These are phyloP conservation scores for Amphipoea lucens DNA, from an alignment of 2,888 invertebrate genomes.

Conservation along the genomic window DNA sequence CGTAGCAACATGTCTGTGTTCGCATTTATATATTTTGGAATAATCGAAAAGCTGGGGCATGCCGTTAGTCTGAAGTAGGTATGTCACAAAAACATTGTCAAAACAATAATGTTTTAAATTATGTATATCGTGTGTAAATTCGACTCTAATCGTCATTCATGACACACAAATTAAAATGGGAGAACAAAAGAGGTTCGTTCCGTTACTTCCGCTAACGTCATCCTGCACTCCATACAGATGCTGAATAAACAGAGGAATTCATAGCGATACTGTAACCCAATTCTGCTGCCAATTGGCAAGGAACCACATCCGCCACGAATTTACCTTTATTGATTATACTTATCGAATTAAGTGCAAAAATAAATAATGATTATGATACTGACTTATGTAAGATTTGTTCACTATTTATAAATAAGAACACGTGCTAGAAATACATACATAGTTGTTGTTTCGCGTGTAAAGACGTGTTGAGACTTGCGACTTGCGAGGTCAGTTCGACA, in stretches of 20 bases:
- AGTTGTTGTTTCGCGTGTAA: constrained; percentile 32
- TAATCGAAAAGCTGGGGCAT: constrained; percentile 41
- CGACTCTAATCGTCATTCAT: constrained; percentile 73
- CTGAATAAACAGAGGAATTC: constrained; percentile 72
- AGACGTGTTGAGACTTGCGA: constrained; percentile 38
- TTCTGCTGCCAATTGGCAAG: constrained; percentile 70
- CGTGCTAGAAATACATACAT: constrained; percentile 41
- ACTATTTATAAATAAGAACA: constrained; percentile 30
- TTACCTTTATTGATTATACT: constrained; percentile 56
- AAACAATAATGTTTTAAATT: constrained; percentile 56
- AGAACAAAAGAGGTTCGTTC: constrained; percentile 77
- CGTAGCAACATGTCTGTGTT: constrained; percentile 31
- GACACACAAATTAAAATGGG: constrained; percentile 76
- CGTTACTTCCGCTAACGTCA: constrained; percentile 81
- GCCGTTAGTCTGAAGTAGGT: constrained; percentile 59
- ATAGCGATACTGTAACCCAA: constrained; percentile 72
- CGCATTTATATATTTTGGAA: constrained; percentile 36
- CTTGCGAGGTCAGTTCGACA: constrained; percentile 51
- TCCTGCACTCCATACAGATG: constrained; percentile 68
- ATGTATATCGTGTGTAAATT: constrained; percentile 66
- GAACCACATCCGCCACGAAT: constrained; percentile 57
- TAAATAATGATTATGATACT: constrained; percentile 46
- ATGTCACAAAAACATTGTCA: constrained; percentile 48
- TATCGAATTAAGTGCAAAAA: constrained; percentile 50
- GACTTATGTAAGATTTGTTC: constrained; percentile 30